Evolutionary conservation across 2,888 invertebrate genomes (phyloP).

Genomic region (Epistrophella euchroma): DNA sequence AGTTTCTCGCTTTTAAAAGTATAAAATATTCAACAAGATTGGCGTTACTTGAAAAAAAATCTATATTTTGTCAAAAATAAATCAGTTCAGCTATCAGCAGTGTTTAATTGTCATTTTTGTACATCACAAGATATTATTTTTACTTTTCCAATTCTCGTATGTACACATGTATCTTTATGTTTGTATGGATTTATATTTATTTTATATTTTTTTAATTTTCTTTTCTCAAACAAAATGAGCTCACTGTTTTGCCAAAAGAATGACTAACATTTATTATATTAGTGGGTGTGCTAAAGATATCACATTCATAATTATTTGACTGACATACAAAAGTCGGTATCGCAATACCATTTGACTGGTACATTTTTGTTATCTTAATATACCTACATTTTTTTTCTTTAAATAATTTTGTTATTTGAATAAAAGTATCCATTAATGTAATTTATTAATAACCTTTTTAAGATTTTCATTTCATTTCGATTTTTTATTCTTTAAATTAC

Average conservation of each 20-base stretch:
- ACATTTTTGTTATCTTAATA: neutral
- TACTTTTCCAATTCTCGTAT: neutral
- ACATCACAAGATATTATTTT: neutral
- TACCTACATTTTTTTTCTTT: neutral
- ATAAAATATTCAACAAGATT: no score
- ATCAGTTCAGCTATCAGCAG: neutral
- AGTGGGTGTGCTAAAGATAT: slow-evolving; percentile 27
- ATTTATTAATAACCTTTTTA: neutral
- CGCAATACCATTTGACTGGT: neutral
- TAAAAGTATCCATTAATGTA: neutral
- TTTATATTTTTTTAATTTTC: neutral
- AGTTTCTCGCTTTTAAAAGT: no score
- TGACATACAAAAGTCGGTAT: neutral
- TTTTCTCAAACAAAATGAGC: slow-evolving; percentile 13
- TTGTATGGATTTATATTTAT: neutral
- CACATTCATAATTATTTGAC: slow-evolving; percentile 8
- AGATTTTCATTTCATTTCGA: no score
- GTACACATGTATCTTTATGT: neutral
- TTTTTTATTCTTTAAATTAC: no score
- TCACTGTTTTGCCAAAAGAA: slow-evolving; percentile 25
- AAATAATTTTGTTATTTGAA: neutral
- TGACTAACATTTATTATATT: slow-evolving; percentile 25
- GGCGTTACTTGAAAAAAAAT: no score
- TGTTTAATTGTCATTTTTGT: neutral
- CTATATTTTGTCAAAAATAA: neutral